Percentiles rank a stretch among this genome's conserved stretches.
Conservation (phyloP, 2,113 vertebrate genomes). For the Mormyrus iriodes region DNA sequence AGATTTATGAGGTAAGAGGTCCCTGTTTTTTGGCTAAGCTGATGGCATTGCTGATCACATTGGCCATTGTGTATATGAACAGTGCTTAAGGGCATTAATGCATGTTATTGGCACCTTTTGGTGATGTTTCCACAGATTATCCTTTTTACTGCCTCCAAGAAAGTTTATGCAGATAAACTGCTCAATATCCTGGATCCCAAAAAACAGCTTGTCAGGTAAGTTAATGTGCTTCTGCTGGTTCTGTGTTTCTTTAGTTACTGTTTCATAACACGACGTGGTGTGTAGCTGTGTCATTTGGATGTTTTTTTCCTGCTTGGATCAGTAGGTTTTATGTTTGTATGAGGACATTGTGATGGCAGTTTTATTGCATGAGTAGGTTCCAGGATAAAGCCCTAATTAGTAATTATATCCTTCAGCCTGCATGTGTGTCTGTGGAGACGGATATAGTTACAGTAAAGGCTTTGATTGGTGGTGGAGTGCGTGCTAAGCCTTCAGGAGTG, state of each 20-base stretch:
- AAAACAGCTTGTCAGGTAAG: slow-evolving; percentile 95
- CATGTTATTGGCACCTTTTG: neutral
- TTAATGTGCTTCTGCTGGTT: neutral
- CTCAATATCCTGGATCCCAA: slow-evolving; percentile 98
- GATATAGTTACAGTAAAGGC: slow-evolving; percentile 7
- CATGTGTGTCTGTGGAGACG: neutral
- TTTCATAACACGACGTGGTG: neutral
- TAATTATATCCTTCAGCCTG: slow-evolving; percentile 11
- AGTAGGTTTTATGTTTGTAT: neutral
- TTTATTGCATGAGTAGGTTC: neutral
- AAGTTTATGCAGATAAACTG: slow-evolving; percentile 98
- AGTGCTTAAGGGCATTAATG: neutral
- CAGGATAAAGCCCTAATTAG: neutral
- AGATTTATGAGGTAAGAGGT: slow-evolving; percentile 92
- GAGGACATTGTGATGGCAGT: neutral
- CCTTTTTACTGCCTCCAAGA: slow-evolving; percentile 98
- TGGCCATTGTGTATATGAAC: neutral
- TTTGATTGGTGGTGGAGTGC: neutral
- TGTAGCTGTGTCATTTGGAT: neutral
- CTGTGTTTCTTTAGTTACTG: neutral
- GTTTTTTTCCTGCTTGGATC: neutral
- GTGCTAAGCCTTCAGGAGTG: neutral
- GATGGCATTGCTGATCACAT: neutral
- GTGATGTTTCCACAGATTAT: slow-evolving; percentile 75
- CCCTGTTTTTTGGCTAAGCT: neutral